A percentile compares a stretch with the other conserved stretches of the same genome.
Evolutionary conservation across 2,888 invertebrate genomes (phyloP).

Genomic region (Gnatocerus cornutus): DNA sequence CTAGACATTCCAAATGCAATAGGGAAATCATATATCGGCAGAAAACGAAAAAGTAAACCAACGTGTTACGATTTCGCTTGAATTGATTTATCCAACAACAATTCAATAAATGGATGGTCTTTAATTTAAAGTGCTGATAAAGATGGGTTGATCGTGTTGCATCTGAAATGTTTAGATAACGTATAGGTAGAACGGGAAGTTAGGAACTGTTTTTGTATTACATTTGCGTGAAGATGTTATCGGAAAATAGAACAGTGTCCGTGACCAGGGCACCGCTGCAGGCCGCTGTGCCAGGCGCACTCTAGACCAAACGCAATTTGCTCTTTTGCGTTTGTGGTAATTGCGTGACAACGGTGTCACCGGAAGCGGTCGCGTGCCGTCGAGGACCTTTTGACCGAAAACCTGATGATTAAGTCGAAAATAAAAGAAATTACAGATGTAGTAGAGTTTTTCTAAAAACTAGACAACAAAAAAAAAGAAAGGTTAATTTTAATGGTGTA

Average conservation of each 20-base stretch:
- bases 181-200: not conserved
- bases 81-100: no score
- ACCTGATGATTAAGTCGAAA: conserved; percentile 36
- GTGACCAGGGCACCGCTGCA: conserved; percentile 58
- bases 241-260: conserved; percentile 56
- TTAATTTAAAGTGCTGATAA: no score
- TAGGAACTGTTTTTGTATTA: conserved; percentile 1
- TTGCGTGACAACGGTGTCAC: conserved; percentile 58
- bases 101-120: no score
- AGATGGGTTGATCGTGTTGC: not conserved
- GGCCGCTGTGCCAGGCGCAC: conserved; percentile 57
- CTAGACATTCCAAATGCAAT: no score
- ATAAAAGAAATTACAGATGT: conserved; percentile 1
- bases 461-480: not conserved
- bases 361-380: conserved; percentile 58
- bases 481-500: not conserved
- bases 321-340: conserved; percentile 59
- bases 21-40: no score
- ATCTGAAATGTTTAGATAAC: not conserved
- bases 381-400: conserved; percentile 53
- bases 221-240: conserved; percentile 42
- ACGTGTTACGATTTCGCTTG: no score
- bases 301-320: conserved; percentile 59
- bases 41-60: no score
- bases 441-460: not conserved